Evolutionary conservation across 53 echinoderm and acorn worm species (phyloP).

Genomic region (Temnopleurus reevesii): DNA sequence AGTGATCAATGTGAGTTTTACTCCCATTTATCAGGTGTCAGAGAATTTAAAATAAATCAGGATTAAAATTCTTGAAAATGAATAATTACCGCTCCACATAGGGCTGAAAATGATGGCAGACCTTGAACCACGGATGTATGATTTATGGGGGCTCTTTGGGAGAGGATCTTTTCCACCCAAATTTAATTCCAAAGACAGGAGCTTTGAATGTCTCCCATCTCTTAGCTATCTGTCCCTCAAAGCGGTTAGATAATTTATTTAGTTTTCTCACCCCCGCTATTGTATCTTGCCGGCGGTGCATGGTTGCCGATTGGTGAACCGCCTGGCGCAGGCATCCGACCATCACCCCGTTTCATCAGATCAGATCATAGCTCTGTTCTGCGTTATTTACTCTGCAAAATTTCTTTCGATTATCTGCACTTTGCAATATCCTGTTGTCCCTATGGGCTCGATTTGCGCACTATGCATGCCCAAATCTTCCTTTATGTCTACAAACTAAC

Average conservation of each 20-base stretch:
- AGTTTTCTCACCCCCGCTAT: slow-evolving; percentile 10
- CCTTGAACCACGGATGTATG: slow-evolving; percentile 39
- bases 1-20: not conserved
- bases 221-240: slow-evolving; percentile 16
- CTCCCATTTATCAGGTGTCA: slow-evolving; percentile 22
- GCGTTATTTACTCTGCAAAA: not conserved
- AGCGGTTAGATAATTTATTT: slow-evolving; percentile 48
- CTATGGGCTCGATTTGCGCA: not conserved
- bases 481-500: not conserved
- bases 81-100: not conserved
- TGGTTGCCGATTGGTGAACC: not conserved
- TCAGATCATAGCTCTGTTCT: not conserved
- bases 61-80: slow-evolving; percentile 24
- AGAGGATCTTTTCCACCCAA: not conserved
- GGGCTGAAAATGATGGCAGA: not conserved
- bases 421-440: not conserved
- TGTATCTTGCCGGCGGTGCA: not conserved
- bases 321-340: slow-evolving; percentile 27
- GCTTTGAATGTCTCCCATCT: not conserved
- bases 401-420: not conserved
- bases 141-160: not conserved
- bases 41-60: not conserved
- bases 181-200: slow-evolving; percentile 19
- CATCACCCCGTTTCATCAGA: slow-evolving; percentile 20
- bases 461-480: not conserved